phyloP scores from a whole-genome alignment of 2,797 vertebrate species.

The Gallirallus australis region DNA sequence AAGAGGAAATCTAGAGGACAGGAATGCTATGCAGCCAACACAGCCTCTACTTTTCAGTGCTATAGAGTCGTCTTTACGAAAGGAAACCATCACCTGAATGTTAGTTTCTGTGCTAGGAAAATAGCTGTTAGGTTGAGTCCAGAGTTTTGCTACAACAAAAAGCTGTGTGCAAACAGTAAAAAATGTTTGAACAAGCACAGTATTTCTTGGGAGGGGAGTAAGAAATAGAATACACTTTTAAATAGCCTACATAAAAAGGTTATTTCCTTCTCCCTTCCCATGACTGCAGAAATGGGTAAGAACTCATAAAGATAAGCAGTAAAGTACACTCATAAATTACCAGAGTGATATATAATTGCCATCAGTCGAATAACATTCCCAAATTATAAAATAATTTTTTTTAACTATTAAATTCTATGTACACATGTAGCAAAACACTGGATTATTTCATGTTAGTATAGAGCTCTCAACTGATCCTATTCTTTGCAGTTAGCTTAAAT shows the following conservation, averaged over 20 bases:
- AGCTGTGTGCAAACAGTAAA: neutral
- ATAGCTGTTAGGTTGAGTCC: conserved; percentile 26
- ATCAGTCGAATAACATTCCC: neutral
- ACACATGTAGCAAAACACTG: conserved; percentile 77
- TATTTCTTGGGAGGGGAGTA: neutral
- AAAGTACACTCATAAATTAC: neutral
- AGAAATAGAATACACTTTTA: neutral
- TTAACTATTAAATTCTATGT: neutral
- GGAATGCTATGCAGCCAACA: neutral
- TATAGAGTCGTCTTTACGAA: neutral
- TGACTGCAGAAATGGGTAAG: neutral
- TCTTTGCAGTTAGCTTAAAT: conserved; percentile 76
- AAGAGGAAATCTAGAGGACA: neutral
- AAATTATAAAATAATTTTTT: neutral
- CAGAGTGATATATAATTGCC: neutral
- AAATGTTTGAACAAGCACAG: neutral
- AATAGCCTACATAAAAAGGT: neutral
- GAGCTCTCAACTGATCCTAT: conserved; percentile 64
- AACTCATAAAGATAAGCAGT: neutral
- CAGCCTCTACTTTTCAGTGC: neutral
- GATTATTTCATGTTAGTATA: conserved; percentile 73
- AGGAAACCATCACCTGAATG: conserved; percentile 59
- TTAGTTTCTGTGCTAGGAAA: conserved; percentile 67
- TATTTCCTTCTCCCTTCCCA: neutral
- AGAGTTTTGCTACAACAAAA: conserved; percentile 79